Conservation (phyloP, 2,797 vertebrate species). For the Phalanger gymnotis region DNA sequence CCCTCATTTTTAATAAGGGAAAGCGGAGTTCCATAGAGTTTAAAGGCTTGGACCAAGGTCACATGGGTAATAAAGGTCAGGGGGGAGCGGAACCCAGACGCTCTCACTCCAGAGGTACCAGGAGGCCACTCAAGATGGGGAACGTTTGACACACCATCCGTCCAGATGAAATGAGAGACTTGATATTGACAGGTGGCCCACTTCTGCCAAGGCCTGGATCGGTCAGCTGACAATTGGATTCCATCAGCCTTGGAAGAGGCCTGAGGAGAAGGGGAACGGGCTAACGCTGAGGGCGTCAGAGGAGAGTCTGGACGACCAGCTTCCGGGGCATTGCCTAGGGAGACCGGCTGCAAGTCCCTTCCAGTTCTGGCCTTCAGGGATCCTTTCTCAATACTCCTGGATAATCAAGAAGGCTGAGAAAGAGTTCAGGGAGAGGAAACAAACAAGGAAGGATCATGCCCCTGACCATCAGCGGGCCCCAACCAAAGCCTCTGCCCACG, state of each 20-base stretch:
- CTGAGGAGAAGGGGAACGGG: background rate
- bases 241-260: background rate
- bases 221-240: no score
- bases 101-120: background rate
- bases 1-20: constrained; percentile 27
- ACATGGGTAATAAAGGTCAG: background rate
- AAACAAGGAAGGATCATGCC: background rate
- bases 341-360: background rate
- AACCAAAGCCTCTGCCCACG: background rate
- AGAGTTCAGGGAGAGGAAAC: no score
- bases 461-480: background rate
- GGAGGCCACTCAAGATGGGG: background rate
- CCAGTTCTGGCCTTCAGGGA: background rate
- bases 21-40: background rate
- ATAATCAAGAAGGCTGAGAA: background rate
- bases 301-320: no score
- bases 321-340: background rate
- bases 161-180: no score
- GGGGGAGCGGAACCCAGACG: background rate
- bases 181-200: no score
- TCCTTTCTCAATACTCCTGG: background rate
- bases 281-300: background rate
- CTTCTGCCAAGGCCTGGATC: no score
- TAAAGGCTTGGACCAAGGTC: background rate
- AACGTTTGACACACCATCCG: no score